Evolutionary conservation across 1,140 invertebrate genomes (phyloP).

Genomic region (Drosophila lowei): DNA sequence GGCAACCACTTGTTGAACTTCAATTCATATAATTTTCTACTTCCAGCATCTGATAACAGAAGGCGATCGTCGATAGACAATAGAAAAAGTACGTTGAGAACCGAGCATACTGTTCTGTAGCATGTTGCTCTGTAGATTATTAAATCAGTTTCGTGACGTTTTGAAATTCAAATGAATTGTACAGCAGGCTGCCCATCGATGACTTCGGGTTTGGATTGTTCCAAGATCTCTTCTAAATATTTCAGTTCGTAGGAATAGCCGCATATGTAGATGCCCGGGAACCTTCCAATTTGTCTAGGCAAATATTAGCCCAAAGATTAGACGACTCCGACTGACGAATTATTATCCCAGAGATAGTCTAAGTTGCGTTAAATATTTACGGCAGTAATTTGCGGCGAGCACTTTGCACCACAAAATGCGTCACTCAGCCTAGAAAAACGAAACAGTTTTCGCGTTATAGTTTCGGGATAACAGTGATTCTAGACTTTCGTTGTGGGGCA

Average conservation of each 20-base stretch:
- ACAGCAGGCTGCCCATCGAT: too few relatives aligned
- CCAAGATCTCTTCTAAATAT: neutral
- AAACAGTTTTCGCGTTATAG: constrained; percentile 6
- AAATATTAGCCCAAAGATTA: constrained; percentile 37
- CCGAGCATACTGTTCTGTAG: neutral
- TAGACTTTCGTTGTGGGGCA: neutral
- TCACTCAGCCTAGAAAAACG: constrained; percentile 9
- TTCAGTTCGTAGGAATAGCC: neutral
- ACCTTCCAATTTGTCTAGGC: constrained; percentile 11
- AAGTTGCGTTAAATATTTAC: constrained; percentile 36
- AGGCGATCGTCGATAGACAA: constrained; percentile 1
- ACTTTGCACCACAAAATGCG: constrained; percentile 29
- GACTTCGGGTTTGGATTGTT: too few relatives aligned
- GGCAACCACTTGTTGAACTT: constrained; percentile 25
- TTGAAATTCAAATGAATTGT: constrained; percentile 1
- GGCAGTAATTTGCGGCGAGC: constrained; percentile 18
- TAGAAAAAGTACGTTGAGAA: constrained; percentile 2
- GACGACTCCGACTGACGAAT: constrained; percentile 2
- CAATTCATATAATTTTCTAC: constrained; percentile 10
- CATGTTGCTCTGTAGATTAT: neutral
- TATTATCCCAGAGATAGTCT: constrained; percentile 11
- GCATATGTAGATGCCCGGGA: neutral
- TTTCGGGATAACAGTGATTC: constrained; percentile 21
- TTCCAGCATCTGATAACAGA: constrained; percentile 15
- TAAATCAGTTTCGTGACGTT: constrained; percentile 8